Base-by-base conservation (phyloP, 2,888 invertebrate species). In the Mamestra brassicae region DNA sequence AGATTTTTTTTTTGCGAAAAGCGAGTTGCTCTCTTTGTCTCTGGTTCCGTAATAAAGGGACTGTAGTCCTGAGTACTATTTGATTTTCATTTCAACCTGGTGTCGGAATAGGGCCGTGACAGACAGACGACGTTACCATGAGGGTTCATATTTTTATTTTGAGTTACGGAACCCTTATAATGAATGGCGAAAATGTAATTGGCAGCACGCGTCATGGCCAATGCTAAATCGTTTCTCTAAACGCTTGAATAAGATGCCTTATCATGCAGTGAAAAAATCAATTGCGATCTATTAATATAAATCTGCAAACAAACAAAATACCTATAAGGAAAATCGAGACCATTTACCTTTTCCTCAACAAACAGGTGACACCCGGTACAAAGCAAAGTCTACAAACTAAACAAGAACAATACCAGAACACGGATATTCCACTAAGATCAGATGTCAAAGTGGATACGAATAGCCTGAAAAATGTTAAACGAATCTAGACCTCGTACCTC, bases 401-500 rank as follows among this genome's bases (percentile, higher is more conserved):
- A 66, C 54, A 61, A 65, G 6, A 52, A 42, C 13, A 61, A 64
- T 61, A 26, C 11, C 34, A 80, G 34, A 62, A 62, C 50, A 36
- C 36, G 15, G 26, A 70, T 80, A 17, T 75, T 58, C 55, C 66
- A 67, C 10, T 54, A 66, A 58, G 34, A 77, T 83, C 71, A 55
- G 15, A 45, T 71, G 57, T 52, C 66, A 61, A 64, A 67, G 38
- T 2, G n/a, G n/a, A 55, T 52, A 52, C 17, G 8, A 47, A 38
- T 42, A 42, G n/a, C 34, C 36, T 52, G 36, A 38, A 67, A 69
- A 60, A 36, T 80, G 15, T 38, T n/a, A 17, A 67, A 54, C 55
- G n/a, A 52, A 64, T 75, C 50, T 55, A 66, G 10, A 63, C 54
- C 10, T 13, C 17, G 13, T 2, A 17, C 63, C 36, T 34, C 8